Percentiles rank a stretch among this genome's conserved stretches.
Evolutionary conservation across 2,113 vertebrate species (phyloP).

Genomic region (Forbesichthys papilliferus): DNA sequence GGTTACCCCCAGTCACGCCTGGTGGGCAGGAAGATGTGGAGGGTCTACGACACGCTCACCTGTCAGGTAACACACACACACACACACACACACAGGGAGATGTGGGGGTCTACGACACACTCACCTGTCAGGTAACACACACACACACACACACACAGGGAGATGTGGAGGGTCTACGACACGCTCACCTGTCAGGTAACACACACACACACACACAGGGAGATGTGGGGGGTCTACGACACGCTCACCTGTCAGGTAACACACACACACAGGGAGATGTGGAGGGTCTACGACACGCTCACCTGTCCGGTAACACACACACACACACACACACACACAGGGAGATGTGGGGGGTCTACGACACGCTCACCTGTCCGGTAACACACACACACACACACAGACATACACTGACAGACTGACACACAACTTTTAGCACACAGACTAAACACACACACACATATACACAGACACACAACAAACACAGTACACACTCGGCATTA

Average conservation of each 20-base stretch:
- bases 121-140: neutral
- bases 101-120: no score
- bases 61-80: slow-evolving; percentile 64
- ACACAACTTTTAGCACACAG: neutral
- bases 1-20: slow-evolving; percentile 61
- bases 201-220: slow-evolving; percentile 11
- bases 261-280: slow-evolving; percentile 45
- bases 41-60: slow-evolving; percentile 61
- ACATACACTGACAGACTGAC: neutral
- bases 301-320: slow-evolving; percentile 66
- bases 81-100: neutral
- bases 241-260: slow-evolving; percentile 69
- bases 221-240: slow-evolving; percentile 66
- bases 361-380: slow-evolving; percentile 71
- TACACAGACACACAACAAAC: neutral
- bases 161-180: slow-evolving; percentile 66
- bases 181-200: slow-evolving; percentile 70
- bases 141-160: slow-evolving; percentile 8
- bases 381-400: neutral
- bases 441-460: neutral
- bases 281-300: slow-evolving; percentile 62
- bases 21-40: slow-evolving; percentile 59
- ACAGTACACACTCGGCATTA: neutral
- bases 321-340: neutral
- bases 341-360: slow-evolving; percentile 65